Evolutionary conservation across 1,140 invertebrate species (phyloP).

Genomic region (Nebria ingens): DNA sequence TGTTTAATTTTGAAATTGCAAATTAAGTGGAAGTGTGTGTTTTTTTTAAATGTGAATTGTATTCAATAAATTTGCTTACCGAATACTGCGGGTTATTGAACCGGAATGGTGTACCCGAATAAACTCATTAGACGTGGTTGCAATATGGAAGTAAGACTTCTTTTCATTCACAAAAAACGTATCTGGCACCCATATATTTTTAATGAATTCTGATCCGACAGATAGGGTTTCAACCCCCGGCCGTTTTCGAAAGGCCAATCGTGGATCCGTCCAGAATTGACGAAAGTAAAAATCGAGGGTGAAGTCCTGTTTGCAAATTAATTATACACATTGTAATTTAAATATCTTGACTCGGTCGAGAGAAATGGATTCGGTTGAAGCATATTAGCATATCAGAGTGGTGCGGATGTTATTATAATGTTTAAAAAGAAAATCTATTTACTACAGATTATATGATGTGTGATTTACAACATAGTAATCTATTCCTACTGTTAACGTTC

Average conservation of each 20-base stretch:
- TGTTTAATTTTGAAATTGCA: no score
- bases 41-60: no score
- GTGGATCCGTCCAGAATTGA: constrained; percentile 94
- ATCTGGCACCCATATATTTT: constrained; percentile 97
- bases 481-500: no score
- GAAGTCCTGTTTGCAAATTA: constrained; percentile 67
- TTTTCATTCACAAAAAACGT: constrained; percentile 98
- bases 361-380: not conserved
- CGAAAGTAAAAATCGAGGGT: constrained; percentile 98
- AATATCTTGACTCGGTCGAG: not conserved
- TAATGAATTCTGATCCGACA: constrained; percentile 89
- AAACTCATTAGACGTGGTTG: constrained; percentile 95
- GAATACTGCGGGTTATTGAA: constrained; percentile 88
- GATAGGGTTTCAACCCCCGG: constrained; percentile 79
- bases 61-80: no score
- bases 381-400: no score
- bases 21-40: no score
- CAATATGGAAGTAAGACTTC: constrained; percentile 95
- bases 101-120: constrained; percentile 91
- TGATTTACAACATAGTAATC: no score
- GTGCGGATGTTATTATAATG: no score
- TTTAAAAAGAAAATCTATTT: no score
- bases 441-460: no score
- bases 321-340: constrained; percentile 1
- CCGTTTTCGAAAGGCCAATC: constrained; percentile 80